Conservation (phyloP, 2,797 vertebrate species). For the Sebastes itinus region DNA sequence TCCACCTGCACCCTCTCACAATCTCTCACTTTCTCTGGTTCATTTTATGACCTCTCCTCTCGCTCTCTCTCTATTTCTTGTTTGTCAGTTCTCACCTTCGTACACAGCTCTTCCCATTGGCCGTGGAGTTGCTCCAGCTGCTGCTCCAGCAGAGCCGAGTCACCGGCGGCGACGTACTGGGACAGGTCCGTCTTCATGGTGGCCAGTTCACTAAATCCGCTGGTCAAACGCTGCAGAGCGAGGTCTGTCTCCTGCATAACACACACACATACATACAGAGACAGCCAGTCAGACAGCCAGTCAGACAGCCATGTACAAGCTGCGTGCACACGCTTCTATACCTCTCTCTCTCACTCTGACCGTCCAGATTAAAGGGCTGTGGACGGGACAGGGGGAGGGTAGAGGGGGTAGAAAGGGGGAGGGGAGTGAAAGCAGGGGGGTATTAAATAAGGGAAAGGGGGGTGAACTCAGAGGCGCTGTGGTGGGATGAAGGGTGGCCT, state of each 20-base stretch:
- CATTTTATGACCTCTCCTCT: not conserved
- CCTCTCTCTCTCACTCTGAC: constrained; percentile 57
- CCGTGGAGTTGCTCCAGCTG: constrained; percentile 88
- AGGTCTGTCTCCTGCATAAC: constrained; percentile 91
- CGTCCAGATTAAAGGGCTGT: constrained; percentile 78
- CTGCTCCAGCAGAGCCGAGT: constrained; percentile 85
- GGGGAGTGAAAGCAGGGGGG: constrained; percentile 71
- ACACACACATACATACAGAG: constrained; percentile 61
- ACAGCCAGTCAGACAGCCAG: constrained; percentile 39
- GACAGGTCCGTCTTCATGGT: constrained; percentile 87
- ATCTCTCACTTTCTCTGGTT: not conserved
- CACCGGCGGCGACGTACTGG: constrained; percentile 81
- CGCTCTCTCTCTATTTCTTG: not conserved
- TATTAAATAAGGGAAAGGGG: constrained; percentile 63
- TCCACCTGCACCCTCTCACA: constrained; percentile 25
- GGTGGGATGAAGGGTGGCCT: constrained; percentile 27
- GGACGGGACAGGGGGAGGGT: constrained; percentile 73
- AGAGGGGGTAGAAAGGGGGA: constrained; percentile 62
- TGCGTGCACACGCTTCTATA: constrained; percentile 35
- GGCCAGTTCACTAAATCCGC: constrained; percentile 81
- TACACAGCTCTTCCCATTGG: constrained; percentile 92
- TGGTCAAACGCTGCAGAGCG: constrained; percentile 83
- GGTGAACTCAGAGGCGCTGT: constrained; percentile 46
- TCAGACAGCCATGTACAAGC: constrained; percentile 50
- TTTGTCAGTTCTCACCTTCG: constrained; percentile 74